phyloP scores from a whole-genome alignment of 2,113 vertebrate genomes.

The Ammospiza caudacuta region DNA sequence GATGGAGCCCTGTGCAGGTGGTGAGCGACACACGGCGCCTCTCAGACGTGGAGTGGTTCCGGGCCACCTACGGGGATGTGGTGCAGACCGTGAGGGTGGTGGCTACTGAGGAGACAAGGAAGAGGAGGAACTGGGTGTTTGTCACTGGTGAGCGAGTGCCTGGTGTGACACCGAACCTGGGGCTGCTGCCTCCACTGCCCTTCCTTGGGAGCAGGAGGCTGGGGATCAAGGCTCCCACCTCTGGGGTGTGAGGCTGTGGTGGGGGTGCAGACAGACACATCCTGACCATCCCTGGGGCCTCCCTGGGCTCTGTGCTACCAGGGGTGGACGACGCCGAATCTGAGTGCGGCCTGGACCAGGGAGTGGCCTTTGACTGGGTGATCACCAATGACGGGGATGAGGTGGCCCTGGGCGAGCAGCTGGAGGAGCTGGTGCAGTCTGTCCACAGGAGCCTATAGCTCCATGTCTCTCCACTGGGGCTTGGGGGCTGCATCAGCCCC shows the following conservation, averaged over 20 bases:
- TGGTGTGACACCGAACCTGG: accelerated
- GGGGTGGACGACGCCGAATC: constrained; percentile 86
- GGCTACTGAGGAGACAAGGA: constrained; percentile 77
- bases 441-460: constrained; percentile 35
- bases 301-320: neutral
- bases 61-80: constrained; percentile 60
- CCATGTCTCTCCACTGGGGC: neutral
- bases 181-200: accelerated
- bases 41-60: constrained; percentile 90
- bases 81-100: constrained; percentile 79
- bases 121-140: constrained; percentile 84
- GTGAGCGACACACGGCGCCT: constrained; percentile 87
- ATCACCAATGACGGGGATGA: constrained; percentile 79
- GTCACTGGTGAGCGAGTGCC: constrained; percentile 68
- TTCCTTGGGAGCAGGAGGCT: neutral
- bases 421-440: constrained; percentile 72
- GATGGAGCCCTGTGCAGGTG: constrained; percentile 66
- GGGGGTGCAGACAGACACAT: neutral
- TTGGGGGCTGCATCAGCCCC: neutral
- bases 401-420: constrained; percentile 73
- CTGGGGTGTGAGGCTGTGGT: neutral
- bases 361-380: constrained; percentile 82
- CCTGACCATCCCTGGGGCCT: neutral
- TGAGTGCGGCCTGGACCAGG: constrained; percentile 88
- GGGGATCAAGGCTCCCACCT: neutral